Conservation (phyloP, 2,888 invertebrate genomes). For the Timandra comae region DNA sequence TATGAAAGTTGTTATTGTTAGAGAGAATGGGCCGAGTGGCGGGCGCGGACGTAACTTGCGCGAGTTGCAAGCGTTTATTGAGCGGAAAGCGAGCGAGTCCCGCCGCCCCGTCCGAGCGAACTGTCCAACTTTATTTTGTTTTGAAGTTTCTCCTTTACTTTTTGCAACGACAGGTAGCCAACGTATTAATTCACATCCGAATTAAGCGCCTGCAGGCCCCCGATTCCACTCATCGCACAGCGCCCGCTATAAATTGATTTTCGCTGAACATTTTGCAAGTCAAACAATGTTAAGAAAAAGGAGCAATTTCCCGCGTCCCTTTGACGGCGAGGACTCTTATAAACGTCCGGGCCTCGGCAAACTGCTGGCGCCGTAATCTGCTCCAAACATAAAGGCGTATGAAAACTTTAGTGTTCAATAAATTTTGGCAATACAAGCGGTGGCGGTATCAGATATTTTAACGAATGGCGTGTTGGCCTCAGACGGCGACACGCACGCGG, state of each 20-base stretch:
- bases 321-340: slow-evolving; percentile 42
- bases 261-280: slow-evolving; percentile 32
- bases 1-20: slow-evolving; percentile 38
- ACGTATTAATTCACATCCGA: slow-evolving; percentile 17
- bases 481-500: slow-evolving; percentile 13
- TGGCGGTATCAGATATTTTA: slow-evolving; percentile 37
- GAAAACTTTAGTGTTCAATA: slow-evolving; percentile 64
- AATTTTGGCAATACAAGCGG: slow-evolving; percentile 56
- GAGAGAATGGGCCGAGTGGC: slow-evolving; percentile 20
- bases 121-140: slow-evolving; percentile 40
- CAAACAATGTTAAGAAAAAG: slow-evolving; percentile 40
- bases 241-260: slow-evolving; percentile 27
- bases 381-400: slow-evolving; percentile 59
- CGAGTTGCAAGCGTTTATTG: slow-evolving; percentile 42
- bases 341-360: slow-evolving; percentile 42
- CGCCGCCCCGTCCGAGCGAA: slow-evolving; percentile 15
- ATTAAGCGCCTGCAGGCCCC: slow-evolving; percentile 11
- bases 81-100: slow-evolving; percentile 37
- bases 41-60: slow-evolving; percentile 29
- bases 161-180: slow-evolving; percentile 29
- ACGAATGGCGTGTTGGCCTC: slow-evolving; percentile 29
- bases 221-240: slow-evolving; percentile 5
- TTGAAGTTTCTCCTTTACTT: slow-evolving; percentile 28
- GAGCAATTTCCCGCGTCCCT: slow-evolving; percentile 45
- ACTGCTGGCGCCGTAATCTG: slow-evolving; percentile 54